Evolutionary conservation across 2,797 vertebrate species (phyloP).

Genomic region (Cirrhinus molitorella): DNA sequence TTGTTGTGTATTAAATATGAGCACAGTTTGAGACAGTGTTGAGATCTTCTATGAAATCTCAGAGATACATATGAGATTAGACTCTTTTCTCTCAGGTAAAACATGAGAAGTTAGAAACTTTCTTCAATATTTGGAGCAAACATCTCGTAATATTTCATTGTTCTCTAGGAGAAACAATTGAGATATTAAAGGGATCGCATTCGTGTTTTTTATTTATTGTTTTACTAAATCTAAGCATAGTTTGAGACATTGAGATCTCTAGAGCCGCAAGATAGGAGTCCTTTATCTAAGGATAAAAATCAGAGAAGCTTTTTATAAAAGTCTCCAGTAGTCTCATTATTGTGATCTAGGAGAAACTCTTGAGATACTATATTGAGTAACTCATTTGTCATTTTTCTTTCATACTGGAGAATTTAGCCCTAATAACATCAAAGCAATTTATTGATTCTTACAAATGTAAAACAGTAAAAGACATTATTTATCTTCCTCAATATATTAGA

Average conservation of each 20-base stretch:
- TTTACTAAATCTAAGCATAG: neutral
- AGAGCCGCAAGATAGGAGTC: neutral
- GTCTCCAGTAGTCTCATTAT: neutral
- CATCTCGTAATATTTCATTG: no score
- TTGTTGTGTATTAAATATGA: neutral
- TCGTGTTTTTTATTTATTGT: neutral
- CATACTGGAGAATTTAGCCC: neutral
- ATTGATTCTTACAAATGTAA: slow-evolving; percentile 8
- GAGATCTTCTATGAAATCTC: neutral
- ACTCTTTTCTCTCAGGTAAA: neutral
- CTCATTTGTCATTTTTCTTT: neutral
- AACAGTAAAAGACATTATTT: neutral
- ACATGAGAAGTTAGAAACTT: neutral
- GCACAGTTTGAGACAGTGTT: neutral
- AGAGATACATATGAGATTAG: no score
- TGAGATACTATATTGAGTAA: neutral
- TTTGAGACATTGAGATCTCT: neutral
- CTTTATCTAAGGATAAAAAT: neutral
- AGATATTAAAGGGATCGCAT: neutral
- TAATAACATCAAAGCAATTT: slow-evolving; percentile 12
- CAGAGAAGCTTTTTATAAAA: neutral
- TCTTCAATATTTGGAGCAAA: neutral
- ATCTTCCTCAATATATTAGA: slow-evolving; percentile 8
- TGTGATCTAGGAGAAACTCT: neutral
- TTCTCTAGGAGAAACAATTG: no score